These are phyloP conservation scores for Brachionus sp. DNA, from an alignment of 1,140 invertebrate species.

Conservation along the genomic window DNA sequence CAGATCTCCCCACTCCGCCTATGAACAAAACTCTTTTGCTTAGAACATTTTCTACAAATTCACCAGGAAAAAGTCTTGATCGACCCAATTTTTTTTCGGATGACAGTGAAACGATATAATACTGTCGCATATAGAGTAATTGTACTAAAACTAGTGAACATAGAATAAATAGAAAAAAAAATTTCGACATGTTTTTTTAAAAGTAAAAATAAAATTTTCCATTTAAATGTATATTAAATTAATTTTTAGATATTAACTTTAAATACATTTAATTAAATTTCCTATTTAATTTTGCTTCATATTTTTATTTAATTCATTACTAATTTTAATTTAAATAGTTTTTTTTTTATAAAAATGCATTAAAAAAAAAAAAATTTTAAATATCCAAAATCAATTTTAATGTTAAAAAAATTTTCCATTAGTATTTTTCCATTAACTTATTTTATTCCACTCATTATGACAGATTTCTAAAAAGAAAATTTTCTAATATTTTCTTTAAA, in stretches of 20 bases:
- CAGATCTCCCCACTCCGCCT: constrained; percentile 89
- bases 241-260: background rate
- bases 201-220: too few relatives aligned
- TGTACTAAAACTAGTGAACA: too few relatives aligned
- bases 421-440: background rate
- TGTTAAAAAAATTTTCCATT: background rate
- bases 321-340: background rate
- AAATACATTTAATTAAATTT: background rate
- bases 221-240: too few relatives aligned
- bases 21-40: constrained; percentile 67
- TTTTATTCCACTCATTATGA: too few relatives aligned
- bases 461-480: background rate
- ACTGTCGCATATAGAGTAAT: too few relatives aligned
- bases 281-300: background rate
- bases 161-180: too few relatives aligned
- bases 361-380: background rate
- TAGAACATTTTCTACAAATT: background rate
- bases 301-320: background rate
- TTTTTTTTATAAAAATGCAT: background rate
- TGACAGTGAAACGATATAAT: too few relatives aligned
- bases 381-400: background rate
- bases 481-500: background rate
- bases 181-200: too few relatives aligned
- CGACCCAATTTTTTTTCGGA: background rate
- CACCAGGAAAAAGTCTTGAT: background rate